These are phyloP conservation scores for Microctenopoma steveboyesi DNA, from an alignment of 2,797 vertebrate species.

Conservation along the genomic window DNA sequence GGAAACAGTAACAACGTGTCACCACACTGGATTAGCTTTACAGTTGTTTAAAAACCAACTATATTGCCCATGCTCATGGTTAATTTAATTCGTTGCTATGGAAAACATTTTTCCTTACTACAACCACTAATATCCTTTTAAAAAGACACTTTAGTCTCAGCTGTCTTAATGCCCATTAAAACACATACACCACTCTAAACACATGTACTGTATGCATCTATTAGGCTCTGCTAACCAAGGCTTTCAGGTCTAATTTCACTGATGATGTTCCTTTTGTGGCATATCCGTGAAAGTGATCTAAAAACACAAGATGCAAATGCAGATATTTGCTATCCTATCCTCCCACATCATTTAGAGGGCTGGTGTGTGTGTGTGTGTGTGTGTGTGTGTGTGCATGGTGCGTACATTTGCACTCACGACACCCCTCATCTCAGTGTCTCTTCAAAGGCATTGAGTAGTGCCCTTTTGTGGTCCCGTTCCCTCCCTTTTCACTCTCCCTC, in stretches of 20 bases:
- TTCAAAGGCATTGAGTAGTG: slow-evolving; percentile 85
- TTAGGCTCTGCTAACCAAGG: slow-evolving; percentile 54
- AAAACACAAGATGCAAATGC: slow-evolving; percentile 76
- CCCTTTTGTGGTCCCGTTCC: slow-evolving; percentile 71
- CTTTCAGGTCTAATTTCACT: slow-evolving; percentile 72
- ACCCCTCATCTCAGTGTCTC: slow-evolving; percentile 75
- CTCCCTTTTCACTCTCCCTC: slow-evolving; percentile 75
- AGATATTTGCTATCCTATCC: slow-evolving; percentile 62
- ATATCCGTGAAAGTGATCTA: slow-evolving; percentile 59
- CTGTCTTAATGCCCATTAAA: slow-evolving; percentile 61
- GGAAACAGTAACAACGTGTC: slow-evolving; percentile 5
- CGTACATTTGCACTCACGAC: slow-evolving; percentile 66
- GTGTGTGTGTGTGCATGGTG: slow-evolving; percentile 53
- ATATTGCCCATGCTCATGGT: neutral
- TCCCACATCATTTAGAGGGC: slow-evolving; percentile 65
- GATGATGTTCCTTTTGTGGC: slow-evolving; percentile 66
- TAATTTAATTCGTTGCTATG: slow-evolving; percentile 40
- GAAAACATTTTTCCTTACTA: slow-evolving; percentile 9
- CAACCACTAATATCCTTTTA: slow-evolving; percentile 18
- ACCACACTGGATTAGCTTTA: neutral
- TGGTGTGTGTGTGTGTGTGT: slow-evolving; percentile 32
- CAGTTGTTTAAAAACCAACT: neutral
- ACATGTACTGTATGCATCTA: slow-evolving; percentile 44
- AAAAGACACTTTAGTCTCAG: slow-evolving; percentile 69
- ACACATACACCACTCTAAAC: slow-evolving; percentile 51